A percentile compares a stretch with the other conserved stretches of the same genome.
Evolutionary conservation across 2,888 invertebrate genomes (phyloP).

Genomic region (Lepas anatifera): DNA sequence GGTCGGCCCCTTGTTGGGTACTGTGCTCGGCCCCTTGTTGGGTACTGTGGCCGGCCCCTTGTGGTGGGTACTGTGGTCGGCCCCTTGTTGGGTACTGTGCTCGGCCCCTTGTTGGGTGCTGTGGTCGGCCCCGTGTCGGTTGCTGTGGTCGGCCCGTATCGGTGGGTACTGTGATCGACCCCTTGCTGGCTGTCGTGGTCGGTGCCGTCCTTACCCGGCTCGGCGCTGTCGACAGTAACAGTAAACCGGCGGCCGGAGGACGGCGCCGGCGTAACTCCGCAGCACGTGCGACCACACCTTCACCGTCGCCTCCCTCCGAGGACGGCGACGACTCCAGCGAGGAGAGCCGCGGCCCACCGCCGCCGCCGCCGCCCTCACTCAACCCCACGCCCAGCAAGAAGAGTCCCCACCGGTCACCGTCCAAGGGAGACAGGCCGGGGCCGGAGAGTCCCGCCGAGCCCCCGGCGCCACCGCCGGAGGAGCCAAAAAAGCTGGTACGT

Average conservation of each 20-base stretch:
- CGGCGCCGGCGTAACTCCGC: neutral
- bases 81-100: too few species aligned
- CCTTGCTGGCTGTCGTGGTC: neutral
- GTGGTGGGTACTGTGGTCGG: too few species aligned
- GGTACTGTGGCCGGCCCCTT: too few species aligned
- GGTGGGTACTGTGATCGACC: too few species aligned
- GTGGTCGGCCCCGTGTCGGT: neutral
- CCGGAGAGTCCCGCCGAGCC: conserved; percentile 25
- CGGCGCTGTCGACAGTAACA: neutral
- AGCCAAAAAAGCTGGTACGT: conserved; percentile 19
- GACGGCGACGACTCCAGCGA: neutral
- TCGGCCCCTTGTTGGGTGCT: neutral
- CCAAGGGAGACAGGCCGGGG: conserved; percentile 23
- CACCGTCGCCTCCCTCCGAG: neutral
- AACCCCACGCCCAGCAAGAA: conserved; percentile 23
- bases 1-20: too few species aligned
- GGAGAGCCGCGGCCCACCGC: conserved; percentile 3
- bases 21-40: too few species aligned
- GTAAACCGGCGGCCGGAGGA: neutral
- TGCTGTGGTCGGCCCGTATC: neutral
- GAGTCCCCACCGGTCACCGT: conserved; percentile 13
- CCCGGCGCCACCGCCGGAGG: conserved; percentile 25
- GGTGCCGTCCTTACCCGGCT: neutral
- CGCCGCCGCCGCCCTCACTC: conserved; percentile 18
- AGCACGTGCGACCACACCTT: neutral